Evolutionary conservation across 2,797 vertebrate genomes (phyloP).

Genomic region (Todus mexicanus): DNA sequence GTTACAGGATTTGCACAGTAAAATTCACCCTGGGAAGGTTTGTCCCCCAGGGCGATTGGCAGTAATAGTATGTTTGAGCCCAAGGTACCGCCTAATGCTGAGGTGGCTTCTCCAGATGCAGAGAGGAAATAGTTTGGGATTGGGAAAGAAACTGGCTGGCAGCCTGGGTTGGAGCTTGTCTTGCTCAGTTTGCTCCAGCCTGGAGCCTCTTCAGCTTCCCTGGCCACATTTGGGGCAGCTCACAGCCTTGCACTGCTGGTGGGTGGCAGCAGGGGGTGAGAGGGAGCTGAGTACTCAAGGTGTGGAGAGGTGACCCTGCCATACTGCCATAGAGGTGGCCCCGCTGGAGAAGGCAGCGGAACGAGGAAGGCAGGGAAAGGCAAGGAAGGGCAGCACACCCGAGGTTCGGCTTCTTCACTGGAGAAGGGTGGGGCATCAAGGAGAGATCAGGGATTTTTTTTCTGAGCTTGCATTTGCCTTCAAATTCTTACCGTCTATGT

Average conservation of each 20-base stretch:
- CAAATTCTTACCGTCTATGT: background rate
- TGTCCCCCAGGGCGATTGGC: background rate
- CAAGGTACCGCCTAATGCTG: background rate
- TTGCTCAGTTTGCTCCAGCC: background rate
- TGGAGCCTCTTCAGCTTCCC: background rate
- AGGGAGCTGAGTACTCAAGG: background rate
- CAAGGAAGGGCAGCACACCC: background rate
- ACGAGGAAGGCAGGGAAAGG: background rate
- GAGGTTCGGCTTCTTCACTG: background rate
- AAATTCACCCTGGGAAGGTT: background rate
- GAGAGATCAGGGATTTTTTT: background rate
- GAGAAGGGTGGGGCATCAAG: background rate
- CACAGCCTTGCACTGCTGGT: background rate
- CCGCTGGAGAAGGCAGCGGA: background rate
- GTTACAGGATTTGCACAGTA: background rate
- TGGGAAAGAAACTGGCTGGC: background rate
- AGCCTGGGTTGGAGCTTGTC: background rate
- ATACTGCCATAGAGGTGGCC: background rate
- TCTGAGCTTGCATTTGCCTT: slow-evolving; percentile 9
- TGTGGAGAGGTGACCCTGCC: background rate
- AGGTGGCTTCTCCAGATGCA: background rate
- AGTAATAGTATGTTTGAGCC: background rate
- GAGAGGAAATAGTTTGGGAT: background rate
- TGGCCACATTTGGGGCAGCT: accelerated
- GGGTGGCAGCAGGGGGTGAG: background rate